Base-by-base conservation (phyloP, 2,797 vertebrate genomes). In the Falco berigora region DNA sequence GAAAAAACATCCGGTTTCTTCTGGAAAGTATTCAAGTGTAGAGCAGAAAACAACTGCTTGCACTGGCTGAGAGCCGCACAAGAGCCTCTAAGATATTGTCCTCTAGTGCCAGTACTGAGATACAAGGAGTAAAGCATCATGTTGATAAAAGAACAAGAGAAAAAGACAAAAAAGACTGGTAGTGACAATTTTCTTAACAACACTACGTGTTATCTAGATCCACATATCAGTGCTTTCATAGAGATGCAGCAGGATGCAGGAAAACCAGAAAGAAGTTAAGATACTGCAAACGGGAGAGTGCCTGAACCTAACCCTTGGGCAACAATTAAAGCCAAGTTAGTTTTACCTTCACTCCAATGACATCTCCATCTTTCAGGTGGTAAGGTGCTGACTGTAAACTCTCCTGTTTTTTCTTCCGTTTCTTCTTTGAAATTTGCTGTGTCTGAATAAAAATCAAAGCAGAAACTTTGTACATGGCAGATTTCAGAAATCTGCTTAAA, bases 281-380 rank as follows among this genome's bases (percentile, higher is more conserved):
- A 52, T 3, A n/a, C 4, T 32, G 38, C 42, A 32, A 73, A 53
- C 16, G 23, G 6, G 4, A 53, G 34, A 38, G 25, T 6, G 21
- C 32, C 21, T n/a, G 40, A 71, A 47, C 7, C 56, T 17, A 8
- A 63, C 28, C 34, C 59, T 68, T 0, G 0, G 23, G 27, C 44
- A 79, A n/a, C 17, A 17, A 50, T 10, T 44, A 24, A 83, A 78
- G 7, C 32, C 46, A 34, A 12, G 5, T 38, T n/a, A 7, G 50
- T 84, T 84, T 93, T 92, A 99, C 99, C 99, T 99, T 99, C 71
- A 99, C 94, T 14, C 99, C 99, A 36, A 99, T 98, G 11, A 97
- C 94, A 80, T 99, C 99, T 15, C 99, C 99, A 72, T 99, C 99
- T 97, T 98, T 99, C 79, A 99, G 96, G 90, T 98, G 98, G 74